Base-by-base conservation (phyloP, 2,888 invertebrate species). In the Drosophila pegasa region DNA sequence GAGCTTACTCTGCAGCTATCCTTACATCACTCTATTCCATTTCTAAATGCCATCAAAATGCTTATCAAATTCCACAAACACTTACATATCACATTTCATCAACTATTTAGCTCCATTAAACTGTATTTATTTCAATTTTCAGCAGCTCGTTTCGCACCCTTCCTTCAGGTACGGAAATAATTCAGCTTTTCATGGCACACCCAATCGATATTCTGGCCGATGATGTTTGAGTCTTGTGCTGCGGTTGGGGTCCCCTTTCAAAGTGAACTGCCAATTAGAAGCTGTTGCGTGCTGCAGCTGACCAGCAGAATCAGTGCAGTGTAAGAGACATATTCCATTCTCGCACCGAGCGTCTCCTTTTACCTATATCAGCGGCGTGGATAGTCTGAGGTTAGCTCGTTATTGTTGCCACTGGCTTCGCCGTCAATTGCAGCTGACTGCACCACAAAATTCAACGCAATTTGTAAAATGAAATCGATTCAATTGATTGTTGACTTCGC, bases 381-480 rank as follows among this genome's bases (percentile, higher is more conserved):
- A 59, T 35, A 52, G 51, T 50, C 65, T 67, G 67, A 60, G 73
- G 69, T 73, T 69, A 61, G 63, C 78, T 79, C 78, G 87, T 87
- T 87, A 87, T 85, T 84, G 86, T 87, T 82, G 78, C 78, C 75
- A 71, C 58, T 76, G 86, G 74, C 66, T 82, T 63, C 79, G 65
- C 85, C 88, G 88, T 84, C 83, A 84, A 84, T 86, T 84, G 88
- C 83, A 84, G 83, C 87, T 86, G 88, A 75, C 87, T 88, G 87
- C 87, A 88, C 85, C 85, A 81, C 88, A 86, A 86, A 86, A 86
- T 86, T 86, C 88, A 88, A 87, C 85, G 88, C 85, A 86, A 86
- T 86, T 86, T 86, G 85, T 88, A 86, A 86, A 86, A 86, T 86
- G 88, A 87, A 86, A 86, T 86, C 88, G 85, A 86, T 88, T 86